Base-by-base conservation (phyloP, 2,888 invertebrate genomes). In the Xestia rhomboidea region DNA sequence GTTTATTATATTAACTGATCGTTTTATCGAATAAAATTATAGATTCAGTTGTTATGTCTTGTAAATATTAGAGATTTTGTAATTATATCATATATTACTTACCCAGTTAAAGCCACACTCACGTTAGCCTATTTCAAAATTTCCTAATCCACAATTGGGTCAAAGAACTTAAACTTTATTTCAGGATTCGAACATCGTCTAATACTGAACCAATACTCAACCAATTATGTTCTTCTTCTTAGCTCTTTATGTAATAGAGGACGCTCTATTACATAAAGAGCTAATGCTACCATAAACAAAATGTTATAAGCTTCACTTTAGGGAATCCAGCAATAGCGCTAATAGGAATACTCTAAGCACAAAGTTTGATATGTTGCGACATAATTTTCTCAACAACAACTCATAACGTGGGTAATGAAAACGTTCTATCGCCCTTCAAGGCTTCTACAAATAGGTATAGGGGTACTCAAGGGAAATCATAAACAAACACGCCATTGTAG, bases 391-490 rank as follows among this genome's bases (percentile, higher is more conserved):
- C 75, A 69, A 71, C 79, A 88, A 85, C 84, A 88, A 83, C 81
- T 76, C 79, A 87, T 89, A 88, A 83, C 83, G 60, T 79, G 76
- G 84, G 80, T 87, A 88, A 88, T 88, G 88, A 88, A 88, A 88
- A 89, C 85, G 84, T 84, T 87, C 83, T 89, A 89, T 87, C 74
- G 73, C 83, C 81, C 88, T 89, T 87, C 79, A 88, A 88, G 89
- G 88, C 82, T 88, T 84, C 87, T 83, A 88, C 89, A 88, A 88
- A 89, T 87, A 88, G 88, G 89, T 88, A 79, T 83, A 83, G 81
- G 77, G 85, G 79, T 82, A 68, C 89, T 83, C 89, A 62, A 80
- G 89, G 88, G 88, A 88, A 88, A 88, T 89, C 88, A 88, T 88
- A 86, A 87, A 88, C 86, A 87, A 89, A 82, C 88, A 80, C 86